Conservation (phyloP, 2,797 vertebrate genomes). For the Spheniscus humboldti region DNA sequence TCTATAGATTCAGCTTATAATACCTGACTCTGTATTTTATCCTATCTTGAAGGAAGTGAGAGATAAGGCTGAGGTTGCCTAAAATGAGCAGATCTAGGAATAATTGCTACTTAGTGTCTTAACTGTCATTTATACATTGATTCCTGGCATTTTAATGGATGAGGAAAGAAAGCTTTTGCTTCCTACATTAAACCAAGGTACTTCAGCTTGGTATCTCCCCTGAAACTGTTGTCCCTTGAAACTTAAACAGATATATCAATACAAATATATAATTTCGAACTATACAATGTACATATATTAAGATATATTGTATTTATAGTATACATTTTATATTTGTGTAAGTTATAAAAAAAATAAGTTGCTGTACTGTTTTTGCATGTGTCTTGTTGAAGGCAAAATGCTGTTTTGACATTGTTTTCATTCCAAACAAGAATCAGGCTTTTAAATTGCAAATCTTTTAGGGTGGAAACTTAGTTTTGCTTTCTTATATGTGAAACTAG, state of each 20-base stretch:
- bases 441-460: background rate
- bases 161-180: conserved; percentile 10
- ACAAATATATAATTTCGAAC: background rate
- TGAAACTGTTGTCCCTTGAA: background rate
- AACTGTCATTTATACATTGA: conserved; percentile 36
- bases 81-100: conserved; percentile 4
- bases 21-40: conserved; percentile 22
- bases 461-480: background rate
- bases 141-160: conserved; percentile 42
- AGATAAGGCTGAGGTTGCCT: conserved; percentile 22
- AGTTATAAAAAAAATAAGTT: background rate
- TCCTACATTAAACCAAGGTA: background rate
- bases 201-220: background rate
- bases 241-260: background rate
- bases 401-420: background rate
- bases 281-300: background rate
- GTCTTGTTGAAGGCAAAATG: background rate
- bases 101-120: conserved; percentile 54
- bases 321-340: background rate
- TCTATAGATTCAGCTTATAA: conserved; percentile 34
- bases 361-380: background rate
- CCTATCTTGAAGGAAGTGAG: conserved; percentile 32
- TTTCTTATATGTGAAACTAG: background rate
- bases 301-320: background rate
- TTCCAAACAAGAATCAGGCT: background rate